Evolutionary conservation across 2,113 vertebrate species (phyloP), one percentile per base, ranked within the genome.

Genomic region (Polyodon spathula): DNA sequence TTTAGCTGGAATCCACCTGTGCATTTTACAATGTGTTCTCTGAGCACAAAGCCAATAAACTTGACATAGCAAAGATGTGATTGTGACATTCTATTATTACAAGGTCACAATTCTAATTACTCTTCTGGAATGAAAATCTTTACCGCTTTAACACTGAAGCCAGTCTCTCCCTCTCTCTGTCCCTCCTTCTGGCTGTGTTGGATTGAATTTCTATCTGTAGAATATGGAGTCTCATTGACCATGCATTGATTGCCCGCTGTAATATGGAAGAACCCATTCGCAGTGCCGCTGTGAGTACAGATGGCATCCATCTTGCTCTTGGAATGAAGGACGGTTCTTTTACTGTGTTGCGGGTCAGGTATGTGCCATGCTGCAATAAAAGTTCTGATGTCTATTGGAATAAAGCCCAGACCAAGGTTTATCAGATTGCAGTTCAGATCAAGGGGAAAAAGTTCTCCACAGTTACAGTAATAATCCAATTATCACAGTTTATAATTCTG

Each of bases 301-400:
- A 99, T 61, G 96, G 96, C 37, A 94, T 96, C 74, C 95, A 99
- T 68, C 89, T 99, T 3, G 92, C 95, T 0, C 87, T 99, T 62
- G 96, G 96, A 53, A 98, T 98, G 95, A 98, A 98, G 75, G 95
- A 98, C 61, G 96, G 96, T 63, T 99, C 96, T 8, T 97, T 99
- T 75, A 98, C 96, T 40, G 91, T 99, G 43, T 90, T 99, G 53
- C 76, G 96, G 81, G 92, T 99, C 76, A 96, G 96, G 96, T 97
- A 63, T 48, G 83, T 12, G 44, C 5, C 48, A 39, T 8, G 12
- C 48, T 9, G 9, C 17, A 16, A 10, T 14, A 14, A 50, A 8
- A 50, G n/a, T n/a, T n/a, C n/a, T n/a, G n/a, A n/a, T n/a, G n/a
- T n/a, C n/a, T n/a, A n/a, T n/a, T n/a, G n/a, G n/a, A n/a, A n/a